Percentiles rank a stretch among this genome's conserved stretches.
phyloP scores from a whole-genome alignment of 2,888 invertebrate species.

The Dioctria rufipes region DNA sequence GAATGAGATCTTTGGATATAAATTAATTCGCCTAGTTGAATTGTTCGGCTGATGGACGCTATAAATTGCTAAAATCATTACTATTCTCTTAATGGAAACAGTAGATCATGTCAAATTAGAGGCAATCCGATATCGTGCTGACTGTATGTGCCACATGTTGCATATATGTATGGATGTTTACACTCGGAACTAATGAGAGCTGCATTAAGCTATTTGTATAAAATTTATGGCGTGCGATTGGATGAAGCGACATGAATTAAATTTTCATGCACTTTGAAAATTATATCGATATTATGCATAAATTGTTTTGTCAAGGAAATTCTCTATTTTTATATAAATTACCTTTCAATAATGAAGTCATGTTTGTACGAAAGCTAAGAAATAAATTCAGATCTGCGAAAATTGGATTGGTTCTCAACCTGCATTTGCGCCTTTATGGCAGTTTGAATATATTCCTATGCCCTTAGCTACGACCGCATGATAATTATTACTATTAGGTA shows the following conservation, averaged over 20 bases:
- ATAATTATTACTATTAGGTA: too few relatives aligned
- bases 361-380: too few relatives aligned
- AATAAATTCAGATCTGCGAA: too few relatives aligned
- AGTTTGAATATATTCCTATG: too few relatives aligned
- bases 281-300: too few relatives aligned
- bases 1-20: conserved; percentile 49
- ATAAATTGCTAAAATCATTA: conserved; percentile 54
- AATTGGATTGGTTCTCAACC: too few relatives aligned
- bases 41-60: conserved; percentile 51
- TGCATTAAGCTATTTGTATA: conserved; percentile 7
- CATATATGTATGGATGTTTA: conserved; percentile 2
- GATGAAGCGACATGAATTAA: conserved; percentile 17
- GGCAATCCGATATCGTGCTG: conserved; percentile 40
- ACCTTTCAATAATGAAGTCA: too few relatives aligned
- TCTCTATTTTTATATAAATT: too few relatives aligned
- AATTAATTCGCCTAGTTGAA: conserved; percentile 51
- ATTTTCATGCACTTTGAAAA: neutral
- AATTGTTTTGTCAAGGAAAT: too few relatives aligned
- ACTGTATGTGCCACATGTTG: neutral
- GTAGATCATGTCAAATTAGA: conserved; percentile 57
- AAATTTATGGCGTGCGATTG: conserved; percentile 39
- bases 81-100: conserved; percentile 54
- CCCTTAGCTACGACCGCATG: too few relatives aligned
- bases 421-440: too few relatives aligned
- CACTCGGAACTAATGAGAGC: conserved; percentile 31